Evolutionary conservation across 2,113 vertebrate species (phyloP), one percentile per base, ranked within the genome.

Genomic region (Stigmatopora nigra): DNA sequence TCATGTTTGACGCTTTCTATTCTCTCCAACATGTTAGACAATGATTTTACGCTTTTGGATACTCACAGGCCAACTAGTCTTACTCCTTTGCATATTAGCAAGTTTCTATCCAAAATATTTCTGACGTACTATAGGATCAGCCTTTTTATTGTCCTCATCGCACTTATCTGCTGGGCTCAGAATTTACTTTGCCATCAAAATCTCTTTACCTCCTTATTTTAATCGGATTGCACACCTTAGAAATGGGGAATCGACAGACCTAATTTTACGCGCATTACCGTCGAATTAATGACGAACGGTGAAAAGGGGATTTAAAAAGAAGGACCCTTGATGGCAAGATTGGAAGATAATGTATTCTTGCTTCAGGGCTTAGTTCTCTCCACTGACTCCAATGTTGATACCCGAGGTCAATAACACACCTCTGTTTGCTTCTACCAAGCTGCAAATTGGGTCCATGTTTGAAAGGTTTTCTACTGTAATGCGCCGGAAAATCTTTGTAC

Each of bases 211-310:
- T 67, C 66, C 75, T 68, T 67, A 68, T 52, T 64, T 68, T 83
- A 86, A 87, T 88, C 70, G 75, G 80, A 82, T 84, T 78, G 84
- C 9, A 71, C 25, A 72, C 81, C 76, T 77, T 60, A 12, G 63
- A 78, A 47, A 80, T 76, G 58, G 64, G 57, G 72, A 80, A 84
- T 70, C 69, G 71, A 80, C 86, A 53, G 73, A 82, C 85, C 82
- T 87, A 87, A 90, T 90, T 90, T 88, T 84, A 89, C 81, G 78
- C 80, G 46, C 79, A 80, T 78, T 86, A 83, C 82, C 83, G 82
- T 82, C 82, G 84, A 88, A 87, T 87, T 83, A 89, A 84, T 86
- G 82, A 88, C 83, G 85, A 81, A 76, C 58, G 72, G 69, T 61
- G 80, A 84, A 86, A 80, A 78, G 71, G 76, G 78, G 79, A 80